Evolutionary conservation across 2,888 invertebrate genomes (phyloP).

Genomic region (Lacanobia oleracea): DNA sequence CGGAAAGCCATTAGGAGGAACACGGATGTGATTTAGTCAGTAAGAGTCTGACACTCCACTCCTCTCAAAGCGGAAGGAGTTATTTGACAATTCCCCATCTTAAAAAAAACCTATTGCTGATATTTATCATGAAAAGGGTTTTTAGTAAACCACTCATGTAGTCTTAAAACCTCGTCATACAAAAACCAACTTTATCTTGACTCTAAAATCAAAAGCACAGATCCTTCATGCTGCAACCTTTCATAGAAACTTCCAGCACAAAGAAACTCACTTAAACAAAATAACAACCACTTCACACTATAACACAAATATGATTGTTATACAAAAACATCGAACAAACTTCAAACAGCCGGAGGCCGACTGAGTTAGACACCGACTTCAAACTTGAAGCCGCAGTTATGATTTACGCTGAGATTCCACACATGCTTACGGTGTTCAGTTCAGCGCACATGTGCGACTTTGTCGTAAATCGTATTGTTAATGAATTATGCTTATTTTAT

Average conservation of each 20-base stretch:
- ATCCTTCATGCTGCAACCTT: background rate
- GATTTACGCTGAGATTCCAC: constrained; percentile 65
- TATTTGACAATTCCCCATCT: too few species aligned
- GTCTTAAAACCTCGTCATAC: too few species aligned
- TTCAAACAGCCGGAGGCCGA: constrained; percentile 62
- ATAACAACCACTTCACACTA: constrained; percentile 38
- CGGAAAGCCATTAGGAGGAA: too few species aligned
- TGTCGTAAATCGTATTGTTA: background rate
- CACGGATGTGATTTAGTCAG: too few species aligned
- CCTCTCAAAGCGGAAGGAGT: too few species aligned
- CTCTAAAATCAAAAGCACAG: background rate
- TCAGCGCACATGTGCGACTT: constrained; percentile 28
- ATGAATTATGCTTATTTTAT: too few species aligned
- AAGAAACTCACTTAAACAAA: constrained; percentile 23
- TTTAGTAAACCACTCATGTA: too few species aligned
- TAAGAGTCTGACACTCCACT: too few species aligned
- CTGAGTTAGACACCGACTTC: constrained; percentile 69
- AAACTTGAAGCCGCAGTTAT: constrained; percentile 66
- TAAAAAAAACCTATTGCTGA: too few species aligned
- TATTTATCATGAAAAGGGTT: too few species aligned
- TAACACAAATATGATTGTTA: constrained; percentile 44
- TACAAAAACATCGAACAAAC: constrained; percentile 56
- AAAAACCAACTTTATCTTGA: too few species aligned
- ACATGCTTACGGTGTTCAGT: constrained; percentile 38
- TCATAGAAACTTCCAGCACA: background rate